A percentile compares a stretch with the other conserved stretches of the same genome.
Evolutionary conservation across 2,113 vertebrate species (phyloP).

Genomic region (Echinops telfairi): DNA sequence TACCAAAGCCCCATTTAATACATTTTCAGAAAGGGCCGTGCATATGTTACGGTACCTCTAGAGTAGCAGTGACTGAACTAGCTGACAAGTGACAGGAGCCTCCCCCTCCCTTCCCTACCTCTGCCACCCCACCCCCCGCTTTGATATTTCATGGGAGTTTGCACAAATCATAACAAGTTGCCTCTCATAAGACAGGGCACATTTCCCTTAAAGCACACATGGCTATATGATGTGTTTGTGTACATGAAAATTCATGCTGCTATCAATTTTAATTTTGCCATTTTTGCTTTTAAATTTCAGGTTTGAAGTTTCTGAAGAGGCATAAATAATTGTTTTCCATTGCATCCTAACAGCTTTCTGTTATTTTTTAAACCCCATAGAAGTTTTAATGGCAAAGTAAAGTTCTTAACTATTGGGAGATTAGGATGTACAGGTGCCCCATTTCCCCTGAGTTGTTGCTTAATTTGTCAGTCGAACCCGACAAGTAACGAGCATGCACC

Average conservation of each 20-base stretch:
- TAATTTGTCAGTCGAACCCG: conserved; percentile 16
- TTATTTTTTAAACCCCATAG: not conserved
- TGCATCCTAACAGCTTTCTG: conserved; percentile 49
- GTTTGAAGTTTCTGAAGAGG: conserved; percentile 67
- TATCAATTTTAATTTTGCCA: conserved; percentile 83
- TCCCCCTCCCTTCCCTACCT: conserved; percentile 1
- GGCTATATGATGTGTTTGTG: conserved; percentile 83
- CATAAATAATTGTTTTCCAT: conserved; percentile 71
- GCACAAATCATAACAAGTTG: conserved; percentile 87
- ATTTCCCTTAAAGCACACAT: conserved; percentile 84
- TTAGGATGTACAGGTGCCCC: not conserved
- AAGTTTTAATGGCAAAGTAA: conserved; percentile 39
- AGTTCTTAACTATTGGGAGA: not conserved
- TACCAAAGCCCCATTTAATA: conserved; percentile 85
- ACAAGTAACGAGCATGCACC: not conserved
- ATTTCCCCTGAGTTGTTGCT: not conserved
- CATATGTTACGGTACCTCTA: conserved; percentile 85
- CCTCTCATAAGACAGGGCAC: conserved; percentile 85
- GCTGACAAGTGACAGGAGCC: conserved; percentile 87
- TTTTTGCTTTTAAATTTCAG: conserved; percentile 79
- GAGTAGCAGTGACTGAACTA: conserved; percentile 85
- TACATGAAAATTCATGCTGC: conserved; percentile 84
- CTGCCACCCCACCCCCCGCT: conserved; percentile 58
- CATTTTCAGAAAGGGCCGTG: conserved; percentile 85
- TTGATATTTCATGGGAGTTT: conserved; percentile 87